A percentile compares a stretch with the other conserved stretches of the same genome.
These are phyloP conservation scores for Acrocyrtus sp. DNA, from an alignment of 2,888 invertebrate species.

Conservation along the genomic window DNA sequence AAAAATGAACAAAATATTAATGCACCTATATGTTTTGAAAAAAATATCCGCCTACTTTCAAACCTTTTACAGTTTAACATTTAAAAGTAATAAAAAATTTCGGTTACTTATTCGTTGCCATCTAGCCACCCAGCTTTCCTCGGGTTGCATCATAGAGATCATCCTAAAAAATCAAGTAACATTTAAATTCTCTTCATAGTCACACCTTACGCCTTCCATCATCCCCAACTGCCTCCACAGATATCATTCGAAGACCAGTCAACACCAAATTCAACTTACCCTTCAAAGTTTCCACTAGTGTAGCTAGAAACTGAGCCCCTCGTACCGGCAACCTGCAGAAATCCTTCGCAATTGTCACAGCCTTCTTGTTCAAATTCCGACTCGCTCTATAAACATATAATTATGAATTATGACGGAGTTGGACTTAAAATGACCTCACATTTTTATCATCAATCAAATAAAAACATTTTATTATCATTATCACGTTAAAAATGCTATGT, in stretches of 20 bases:
- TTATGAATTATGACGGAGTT: too few relatives aligned
- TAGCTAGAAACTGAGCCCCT: slow-evolving; percentile 10
- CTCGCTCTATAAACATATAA: slow-evolving; percentile 8
- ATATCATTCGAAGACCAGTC: neutral
- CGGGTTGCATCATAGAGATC: slow-evolving; percentile 20
- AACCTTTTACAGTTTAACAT: too few relatives aligned
- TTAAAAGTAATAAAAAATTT: too few relatives aligned
- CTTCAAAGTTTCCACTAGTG: slow-evolving; percentile 31
- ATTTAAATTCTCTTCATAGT: too few relatives aligned
- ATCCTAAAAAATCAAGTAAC: slow-evolving; percentile 2
- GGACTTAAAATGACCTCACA: too few relatives aligned
- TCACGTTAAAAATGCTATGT: neutral
- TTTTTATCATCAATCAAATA: too few relatives aligned
- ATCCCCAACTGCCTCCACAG: neutral
- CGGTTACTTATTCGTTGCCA: slow-evolving; percentile 24
- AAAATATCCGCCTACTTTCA: too few relatives aligned
- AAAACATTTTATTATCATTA: neutral
- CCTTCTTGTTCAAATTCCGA: slow-evolving; percentile 21
- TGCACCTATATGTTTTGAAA: too few relatives aligned
- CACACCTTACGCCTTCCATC: too few relatives aligned
- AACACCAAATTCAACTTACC: slow-evolving; percentile 12
- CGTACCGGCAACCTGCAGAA: slow-evolving; percentile 7
- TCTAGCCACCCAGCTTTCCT: slow-evolving; percentile 26
- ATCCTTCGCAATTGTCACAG: slow-evolving; percentile 32
- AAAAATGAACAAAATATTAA: neutral